Evolutionary conservation across 2,797 vertebrate species (phyloP).

Genomic region (Podarcis lilfordi): DNA sequence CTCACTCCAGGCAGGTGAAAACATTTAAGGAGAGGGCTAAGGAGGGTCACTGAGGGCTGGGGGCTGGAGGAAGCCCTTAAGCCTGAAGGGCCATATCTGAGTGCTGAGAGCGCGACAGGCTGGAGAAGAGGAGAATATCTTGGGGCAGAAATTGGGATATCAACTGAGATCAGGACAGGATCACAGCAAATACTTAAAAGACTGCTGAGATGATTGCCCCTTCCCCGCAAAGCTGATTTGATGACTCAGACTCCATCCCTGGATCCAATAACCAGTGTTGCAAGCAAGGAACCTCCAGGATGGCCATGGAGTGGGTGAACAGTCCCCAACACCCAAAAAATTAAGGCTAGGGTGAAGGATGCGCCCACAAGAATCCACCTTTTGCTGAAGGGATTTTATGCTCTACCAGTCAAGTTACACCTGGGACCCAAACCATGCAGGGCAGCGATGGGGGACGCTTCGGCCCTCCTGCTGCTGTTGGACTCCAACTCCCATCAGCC

Average conservation of each 20-base stretch:
- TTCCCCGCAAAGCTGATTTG: neutral
- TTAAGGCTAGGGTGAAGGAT: neutral
- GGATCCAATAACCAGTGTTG: neutral
- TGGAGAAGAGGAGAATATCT: rapidly evolving
- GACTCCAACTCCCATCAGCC: no score
- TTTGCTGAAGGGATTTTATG: rapidly evolving
- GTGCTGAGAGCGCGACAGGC: neutral
- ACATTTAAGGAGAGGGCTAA: no score
- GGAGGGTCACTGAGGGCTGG: no score
- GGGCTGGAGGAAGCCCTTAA: no score
- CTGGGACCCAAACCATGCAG: no score
- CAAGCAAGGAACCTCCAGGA: rapidly evolving
- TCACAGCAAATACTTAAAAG: neutral
- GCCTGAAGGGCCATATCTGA: no score
- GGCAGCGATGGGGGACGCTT: no score
- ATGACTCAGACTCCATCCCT: neutral
- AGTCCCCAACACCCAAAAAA: neutral
- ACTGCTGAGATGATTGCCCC: neutral
- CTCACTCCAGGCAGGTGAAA: no score
- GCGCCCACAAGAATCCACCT: neutral
- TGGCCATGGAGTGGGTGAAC: neutral
- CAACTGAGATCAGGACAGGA: neutral
- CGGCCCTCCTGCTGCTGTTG: no score
- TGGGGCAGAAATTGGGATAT: neutral
- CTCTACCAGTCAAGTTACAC: rapidly evolving